phyloP scores from a whole-genome alignment of 2,888 invertebrate genomes.

The Thera obeliscata region DNA sequence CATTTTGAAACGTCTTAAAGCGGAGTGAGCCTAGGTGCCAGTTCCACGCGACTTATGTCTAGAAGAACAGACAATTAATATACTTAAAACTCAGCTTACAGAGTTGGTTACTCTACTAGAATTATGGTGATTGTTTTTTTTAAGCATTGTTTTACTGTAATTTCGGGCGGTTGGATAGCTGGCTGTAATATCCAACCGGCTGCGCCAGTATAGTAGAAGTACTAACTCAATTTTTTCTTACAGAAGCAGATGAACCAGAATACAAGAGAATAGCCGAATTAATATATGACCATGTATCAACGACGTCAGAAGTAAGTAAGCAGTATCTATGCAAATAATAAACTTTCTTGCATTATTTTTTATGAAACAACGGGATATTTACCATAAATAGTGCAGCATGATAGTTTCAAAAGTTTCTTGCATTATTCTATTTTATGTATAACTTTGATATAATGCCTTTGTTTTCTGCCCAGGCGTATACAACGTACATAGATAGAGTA shows the following conservation, averaged over 20 bases:
- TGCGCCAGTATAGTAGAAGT: slow-evolving; percentile 7
- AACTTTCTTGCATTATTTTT: no score
- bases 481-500: slow-evolving; percentile 87
- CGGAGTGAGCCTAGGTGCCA: background rate
- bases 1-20: no score
- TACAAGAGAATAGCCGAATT: slow-evolving; percentile 74
- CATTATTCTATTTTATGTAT: no score
- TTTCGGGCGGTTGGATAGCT: background rate
- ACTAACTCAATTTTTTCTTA: slow-evolving; percentile 22
- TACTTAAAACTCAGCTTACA: no score
- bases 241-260: slow-evolving; percentile 74
- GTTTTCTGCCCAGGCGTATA: slow-evolving; percentile 76
- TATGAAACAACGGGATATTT: no score
- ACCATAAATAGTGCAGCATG: no score
- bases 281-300: slow-evolving; percentile 68
- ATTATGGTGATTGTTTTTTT: no score
- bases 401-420: no score
- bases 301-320: slow-evolving; percentile 72
- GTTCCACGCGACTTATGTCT: no score
- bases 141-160: background rate
- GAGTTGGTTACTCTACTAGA: no score
- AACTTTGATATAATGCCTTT: no score
- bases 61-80: no score
- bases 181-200: slow-evolving; percentile 7
- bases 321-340: background rate